Base-by-base conservation (phyloP, 1,140 invertebrate species). In the Stegodyphus mimosarum region DNA sequence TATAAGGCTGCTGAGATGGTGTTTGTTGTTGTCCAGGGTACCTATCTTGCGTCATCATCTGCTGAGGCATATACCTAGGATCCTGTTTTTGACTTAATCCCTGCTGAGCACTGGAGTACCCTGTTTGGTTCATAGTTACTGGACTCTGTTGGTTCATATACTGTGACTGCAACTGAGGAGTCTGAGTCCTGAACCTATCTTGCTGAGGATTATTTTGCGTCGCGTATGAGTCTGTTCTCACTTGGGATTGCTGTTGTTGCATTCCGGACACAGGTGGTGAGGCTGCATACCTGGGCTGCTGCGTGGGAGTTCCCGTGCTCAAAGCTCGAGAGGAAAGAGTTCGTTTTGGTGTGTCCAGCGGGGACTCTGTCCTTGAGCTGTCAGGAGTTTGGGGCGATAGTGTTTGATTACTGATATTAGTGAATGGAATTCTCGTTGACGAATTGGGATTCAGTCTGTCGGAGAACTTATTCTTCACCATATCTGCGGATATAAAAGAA, bases 401-500 rank as follows among this genome's bases (percentile, higher is more conserved):
- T 4, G 66, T 77, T 18, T 85, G 83, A 72, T 85, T 85, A 18
- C 83, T 85, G 66, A 85, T 51, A 33, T 85, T 85, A 6, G 83
- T 48, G 7, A 85, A 85, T 17, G 83, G 83, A 48, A 78, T 17
- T 48, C 83, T 70, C 49, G 55, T n/a, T 5, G 83, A 51, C 50
- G 70, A 53, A 49, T 49, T 69, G 11, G 72, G 60, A 69, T 70
- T 75, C 33, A 75, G 17, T 13, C 67, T 53, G 55, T 78, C 74
- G 6, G 52, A 52, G 13, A 70, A 63, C 33, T 64, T 85, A 33
- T 85, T 85, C 53, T 55, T 77, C 66, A 85, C 51, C 67, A 71
- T 71, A 71, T 78, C 83, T 85, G 72, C 15, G 48, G 52, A 11
- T 60, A 60, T 11, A 33, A 33, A 33, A 33, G 33, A 33, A 33